A percentile compares a stretch with the other conserved stretches of the same genome.
These are phyloP conservation scores for Garrulus glandarius DNA, from an alignment of 2,797 vertebrate species.

Conservation along the genomic window DNA sequence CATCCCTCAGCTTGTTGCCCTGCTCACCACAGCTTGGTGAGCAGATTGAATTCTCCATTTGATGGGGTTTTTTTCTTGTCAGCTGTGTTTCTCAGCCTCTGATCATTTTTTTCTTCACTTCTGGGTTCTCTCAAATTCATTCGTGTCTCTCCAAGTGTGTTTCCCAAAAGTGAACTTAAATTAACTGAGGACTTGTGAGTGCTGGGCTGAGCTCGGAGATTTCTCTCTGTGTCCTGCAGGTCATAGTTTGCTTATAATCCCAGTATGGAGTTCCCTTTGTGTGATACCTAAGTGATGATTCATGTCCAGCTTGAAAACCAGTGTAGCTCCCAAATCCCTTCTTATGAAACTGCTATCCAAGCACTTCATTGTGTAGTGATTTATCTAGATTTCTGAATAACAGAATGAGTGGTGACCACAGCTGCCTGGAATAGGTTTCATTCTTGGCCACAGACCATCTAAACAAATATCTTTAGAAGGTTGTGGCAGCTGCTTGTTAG, in stretches of 20 bases:
- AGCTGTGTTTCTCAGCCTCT: neutral
- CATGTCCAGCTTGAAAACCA: neutral
- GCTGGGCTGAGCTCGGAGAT: neutral
- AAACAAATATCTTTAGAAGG: slow-evolving; percentile 17
- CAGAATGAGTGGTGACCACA: neutral
- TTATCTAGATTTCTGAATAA: neutral
- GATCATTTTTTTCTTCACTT: neutral
- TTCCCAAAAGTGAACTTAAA: slow-evolving; percentile 17
- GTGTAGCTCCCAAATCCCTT: neutral
- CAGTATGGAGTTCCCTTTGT: neutral
- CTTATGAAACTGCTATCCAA: neutral
- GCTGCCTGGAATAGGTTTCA: slow-evolving; percentile 32
- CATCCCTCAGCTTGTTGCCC: neutral
- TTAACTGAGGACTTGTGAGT: neutral
- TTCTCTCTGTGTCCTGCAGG: neutral
- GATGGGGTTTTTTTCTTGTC: neutral
- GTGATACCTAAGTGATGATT: neutral
- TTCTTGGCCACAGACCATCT: slow-evolving; percentile 15
- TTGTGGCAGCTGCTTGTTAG: slow-evolving; percentile 30
- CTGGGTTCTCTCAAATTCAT: neutral
- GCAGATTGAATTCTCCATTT: neutral
- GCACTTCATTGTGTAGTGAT: neutral
- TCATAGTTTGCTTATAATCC: slow-evolving; percentile 5
- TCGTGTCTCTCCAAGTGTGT: neutral
- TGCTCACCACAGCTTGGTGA: neutral